phyloP scores from a whole-genome alignment of 2,888 invertebrate species.

The Lissonota sp. region DNA sequence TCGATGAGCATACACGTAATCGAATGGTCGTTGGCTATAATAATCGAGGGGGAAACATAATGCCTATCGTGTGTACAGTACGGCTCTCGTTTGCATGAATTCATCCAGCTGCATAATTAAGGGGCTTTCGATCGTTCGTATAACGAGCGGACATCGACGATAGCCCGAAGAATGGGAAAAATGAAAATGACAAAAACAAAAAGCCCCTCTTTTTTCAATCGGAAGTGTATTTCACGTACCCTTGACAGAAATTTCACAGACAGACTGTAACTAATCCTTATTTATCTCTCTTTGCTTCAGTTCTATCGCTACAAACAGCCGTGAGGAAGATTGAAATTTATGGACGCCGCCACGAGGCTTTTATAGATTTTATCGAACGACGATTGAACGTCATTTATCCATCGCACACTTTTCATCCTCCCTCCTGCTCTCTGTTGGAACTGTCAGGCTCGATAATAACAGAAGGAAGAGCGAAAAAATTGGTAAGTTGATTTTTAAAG shows the following conservation, averaged over 20 bases:
- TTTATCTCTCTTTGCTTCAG: conserved; percentile 54
- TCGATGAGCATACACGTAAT: too few relatives aligned
- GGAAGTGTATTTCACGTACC: conserved; percentile 28
- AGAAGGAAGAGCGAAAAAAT: conserved; percentile 46
- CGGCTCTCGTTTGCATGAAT: too few relatives aligned
- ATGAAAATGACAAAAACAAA: conserved; percentile 6
- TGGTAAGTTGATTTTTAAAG: conserved; percentile 62
- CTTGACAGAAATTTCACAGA: conserved; percentile 19
- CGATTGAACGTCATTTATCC: conserved; percentile 50
- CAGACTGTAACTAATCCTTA: conserved; percentile 30
- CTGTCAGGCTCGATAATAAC: not conserved
- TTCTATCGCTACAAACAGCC: conserved; percentile 46
- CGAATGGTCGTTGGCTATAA: too few relatives aligned
- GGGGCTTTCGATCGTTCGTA: too few relatives aligned
- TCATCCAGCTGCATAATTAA: too few relatives aligned
- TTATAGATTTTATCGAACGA: conserved; percentile 60
- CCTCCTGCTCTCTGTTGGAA: too few relatives aligned
- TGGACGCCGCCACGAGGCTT: conserved; percentile 62
- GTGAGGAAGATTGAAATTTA: conserved; percentile 59
- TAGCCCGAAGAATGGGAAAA: not conserved
- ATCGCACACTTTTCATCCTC: not conserved
- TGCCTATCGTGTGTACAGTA: too few relatives aligned
- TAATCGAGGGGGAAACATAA: too few relatives aligned
- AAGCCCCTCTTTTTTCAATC: not conserved
- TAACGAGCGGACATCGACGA: too few relatives aligned